These are phyloP conservation scores for Sciurus carolinensis DNA, from an alignment of 2,797 vertebrate species.

Conservation along the genomic window DNA sequence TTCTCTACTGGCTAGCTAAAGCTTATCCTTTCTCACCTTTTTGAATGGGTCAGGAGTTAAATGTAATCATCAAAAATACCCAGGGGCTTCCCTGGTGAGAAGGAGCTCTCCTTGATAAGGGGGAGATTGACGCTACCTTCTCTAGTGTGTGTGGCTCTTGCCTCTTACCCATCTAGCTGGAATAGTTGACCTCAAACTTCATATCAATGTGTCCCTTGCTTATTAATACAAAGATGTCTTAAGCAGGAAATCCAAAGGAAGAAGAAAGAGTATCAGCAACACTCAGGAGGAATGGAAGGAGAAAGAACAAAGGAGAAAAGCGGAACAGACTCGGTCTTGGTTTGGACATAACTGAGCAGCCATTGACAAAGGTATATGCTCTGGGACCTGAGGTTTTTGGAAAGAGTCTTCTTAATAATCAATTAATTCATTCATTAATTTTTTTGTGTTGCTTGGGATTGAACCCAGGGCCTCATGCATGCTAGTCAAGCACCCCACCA, in stretches of 20 bases:
- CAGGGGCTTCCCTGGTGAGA: not conserved
- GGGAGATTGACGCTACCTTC: not conserved
- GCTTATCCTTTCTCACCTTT: not conserved
- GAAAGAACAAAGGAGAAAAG: not conserved
- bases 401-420: not conserved
- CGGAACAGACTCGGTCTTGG: not conserved
- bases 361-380: not conserved
- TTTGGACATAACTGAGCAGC: not conserved
- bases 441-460: too few relatives aligned
- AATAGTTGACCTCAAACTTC: not conserved
- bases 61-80: not conserved
- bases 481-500: too few relatives aligned
- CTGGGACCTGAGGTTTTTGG: not conserved
- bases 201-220: not conserved
- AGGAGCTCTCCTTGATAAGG: not conserved
- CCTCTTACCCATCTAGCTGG: not conserved
- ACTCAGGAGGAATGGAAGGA: not conserved
- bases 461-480: too few relatives aligned
- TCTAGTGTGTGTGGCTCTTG: not conserved
- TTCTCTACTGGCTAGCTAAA: not conserved
- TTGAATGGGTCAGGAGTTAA: not conserved
- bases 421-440: too few relatives aligned
- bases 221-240: not conserved
- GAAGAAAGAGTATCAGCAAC: not conserved
- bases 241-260: constrained; percentile 58